phyloP scores from a whole-genome alignment of 2,797 vertebrate species.

The Apodemus agrarius region DNA sequence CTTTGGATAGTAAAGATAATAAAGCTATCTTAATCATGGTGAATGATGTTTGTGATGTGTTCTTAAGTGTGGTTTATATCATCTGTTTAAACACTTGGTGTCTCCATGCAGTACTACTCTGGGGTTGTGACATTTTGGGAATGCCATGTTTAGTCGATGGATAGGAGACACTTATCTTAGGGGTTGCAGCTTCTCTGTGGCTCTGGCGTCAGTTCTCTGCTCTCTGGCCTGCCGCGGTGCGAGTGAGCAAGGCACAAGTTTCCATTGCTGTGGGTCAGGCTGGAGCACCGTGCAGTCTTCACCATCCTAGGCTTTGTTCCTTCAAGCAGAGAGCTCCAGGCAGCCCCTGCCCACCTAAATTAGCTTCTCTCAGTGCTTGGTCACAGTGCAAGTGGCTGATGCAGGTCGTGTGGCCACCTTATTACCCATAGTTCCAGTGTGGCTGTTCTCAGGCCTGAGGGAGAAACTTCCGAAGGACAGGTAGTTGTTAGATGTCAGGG shows the following conservation, averaged over 20 bases:
- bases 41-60: background rate
- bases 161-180: background rate
- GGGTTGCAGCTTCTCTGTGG: background rate
- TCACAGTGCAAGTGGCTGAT: background rate
- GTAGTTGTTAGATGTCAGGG: slow-evolving; percentile 17
- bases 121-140: background rate
- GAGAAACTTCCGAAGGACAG: background rate
- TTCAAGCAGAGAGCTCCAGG: background rate
- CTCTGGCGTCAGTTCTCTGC: background rate
- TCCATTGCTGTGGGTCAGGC: background rate
- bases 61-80: background rate
- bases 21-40: background rate
- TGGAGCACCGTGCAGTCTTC: background rate
- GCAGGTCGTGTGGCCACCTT: background rate
- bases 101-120: background rate
- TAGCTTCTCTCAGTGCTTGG: background rate
- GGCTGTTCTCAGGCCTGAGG: slow-evolving; percentile 8
- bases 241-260: background rate
- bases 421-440: background rate
- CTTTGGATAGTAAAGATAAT: too few relatives aligned
- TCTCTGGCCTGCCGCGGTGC: background rate
- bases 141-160: background rate
- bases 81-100: background rate
- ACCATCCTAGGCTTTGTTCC: background rate
- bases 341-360: background rate